Evolutionary conservation across 1,140 invertebrate genomes (phyloP).

Genomic region (Hylaeus anthracinus): DNA sequence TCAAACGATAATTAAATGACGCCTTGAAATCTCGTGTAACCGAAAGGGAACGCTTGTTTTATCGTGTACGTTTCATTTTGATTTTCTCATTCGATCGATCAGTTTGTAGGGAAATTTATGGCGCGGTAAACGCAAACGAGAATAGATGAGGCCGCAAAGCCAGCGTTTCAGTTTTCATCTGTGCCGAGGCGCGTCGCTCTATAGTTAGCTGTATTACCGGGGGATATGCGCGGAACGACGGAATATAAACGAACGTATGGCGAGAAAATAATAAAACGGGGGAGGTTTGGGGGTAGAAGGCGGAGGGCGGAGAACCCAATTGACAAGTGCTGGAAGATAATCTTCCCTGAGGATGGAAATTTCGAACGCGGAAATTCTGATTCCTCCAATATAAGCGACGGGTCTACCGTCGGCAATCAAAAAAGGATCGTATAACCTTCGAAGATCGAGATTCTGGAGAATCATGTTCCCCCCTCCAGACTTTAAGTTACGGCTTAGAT

Average conservation of each 20-base stretch:
- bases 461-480: conserved; percentile 47
- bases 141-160: conserved; percentile 44
- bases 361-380: conserved; percentile 21
- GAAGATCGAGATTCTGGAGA: conserved; percentile 31
- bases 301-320: neutral
- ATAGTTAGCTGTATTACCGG: conserved; percentile 29
- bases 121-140: conserved; percentile 43
- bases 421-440: conserved; percentile 68
- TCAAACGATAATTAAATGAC: neutral
- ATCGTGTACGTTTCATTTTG: conserved; percentile 33
- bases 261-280: conserved; percentile 4
- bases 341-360: conserved; percentile 30
- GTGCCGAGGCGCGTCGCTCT: neutral
- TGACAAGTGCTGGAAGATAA: conserved; percentile 11
- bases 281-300: too few species aligned
- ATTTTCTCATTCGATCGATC: conserved; percentile 37
- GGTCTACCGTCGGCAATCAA: conserved; percentile 65
- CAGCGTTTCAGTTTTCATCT: conserved; percentile 45
- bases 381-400: conserved; percentile 41
- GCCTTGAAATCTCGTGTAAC: neutral
- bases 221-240: conserved; percentile 22
- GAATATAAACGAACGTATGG: conserved; percentile 17
- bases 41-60: neutral
- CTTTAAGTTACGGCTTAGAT: conserved; percentile 66
- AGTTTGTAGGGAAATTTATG: conserved; percentile 36